Conservation (phyloP, 2,113 vertebrate genomes). For the Petroica traversi region DNA sequence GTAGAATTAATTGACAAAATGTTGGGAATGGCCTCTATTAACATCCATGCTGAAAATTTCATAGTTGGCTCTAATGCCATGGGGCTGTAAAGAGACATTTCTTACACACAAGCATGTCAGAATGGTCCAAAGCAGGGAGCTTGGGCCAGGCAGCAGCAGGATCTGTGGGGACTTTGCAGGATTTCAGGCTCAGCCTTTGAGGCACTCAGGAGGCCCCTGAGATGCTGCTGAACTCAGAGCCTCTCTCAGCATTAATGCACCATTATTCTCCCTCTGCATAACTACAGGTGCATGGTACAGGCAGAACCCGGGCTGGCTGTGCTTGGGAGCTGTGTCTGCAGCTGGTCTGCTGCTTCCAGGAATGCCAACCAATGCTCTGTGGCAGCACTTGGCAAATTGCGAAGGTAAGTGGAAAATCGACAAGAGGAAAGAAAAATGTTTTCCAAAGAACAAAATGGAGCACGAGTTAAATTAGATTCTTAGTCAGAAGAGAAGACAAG, state of each 20-base stretch:
- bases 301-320: neutral
- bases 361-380: rapidly evolving
- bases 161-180: neutral
- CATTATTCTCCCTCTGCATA: neutral
- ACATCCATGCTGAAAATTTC: neutral
- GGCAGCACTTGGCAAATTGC: neutral
- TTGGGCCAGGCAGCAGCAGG: rapidly evolving
- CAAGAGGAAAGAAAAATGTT: neutral
- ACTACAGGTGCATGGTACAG: neutral
- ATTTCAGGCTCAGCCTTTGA: neutral
- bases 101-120: rapidly evolving
- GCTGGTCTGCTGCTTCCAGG: neutral
- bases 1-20: neutral
- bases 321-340: neutral
- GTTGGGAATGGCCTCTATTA: neutral
- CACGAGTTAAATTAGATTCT: neutral
- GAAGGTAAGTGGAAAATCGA: neutral
- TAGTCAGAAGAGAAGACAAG: neutral
- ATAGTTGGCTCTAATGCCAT: rapidly evolving
- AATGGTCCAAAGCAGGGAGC: neutral
- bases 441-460: neutral
- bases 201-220: neutral
- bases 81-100: neutral
- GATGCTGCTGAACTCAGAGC: neutral
- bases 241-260: neutral